Evolutionary conservation across 2,113 vertebrate genomes (phyloP).

Genomic region (Antechinus stuartii): DNA sequence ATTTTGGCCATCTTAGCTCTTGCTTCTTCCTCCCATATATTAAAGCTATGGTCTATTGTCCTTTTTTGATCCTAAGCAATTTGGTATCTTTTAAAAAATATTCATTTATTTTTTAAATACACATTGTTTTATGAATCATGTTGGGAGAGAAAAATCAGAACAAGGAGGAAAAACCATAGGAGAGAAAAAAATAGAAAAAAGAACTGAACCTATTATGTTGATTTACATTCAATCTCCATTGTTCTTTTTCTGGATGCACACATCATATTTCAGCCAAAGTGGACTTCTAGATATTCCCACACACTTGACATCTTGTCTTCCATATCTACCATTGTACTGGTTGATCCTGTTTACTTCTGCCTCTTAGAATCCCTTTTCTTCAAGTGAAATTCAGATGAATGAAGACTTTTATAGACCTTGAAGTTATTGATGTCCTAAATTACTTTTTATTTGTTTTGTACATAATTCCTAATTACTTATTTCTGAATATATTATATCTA

Average conservation of each 20-base stretch:
- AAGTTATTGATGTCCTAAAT: neutral
- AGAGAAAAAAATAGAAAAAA: no score
- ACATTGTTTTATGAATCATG: no score
- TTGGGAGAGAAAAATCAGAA: no score
- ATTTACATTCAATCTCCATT: no score
- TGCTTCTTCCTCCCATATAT: neutral
- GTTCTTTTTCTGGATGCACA: neutral
- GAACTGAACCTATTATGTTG: no score
- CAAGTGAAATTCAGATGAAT: neutral
- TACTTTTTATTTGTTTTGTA: neutral
- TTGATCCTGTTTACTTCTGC: neutral
- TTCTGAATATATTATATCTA: neutral
- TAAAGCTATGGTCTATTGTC: neutral
- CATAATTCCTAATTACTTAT: neutral
- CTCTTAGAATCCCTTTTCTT: neutral
- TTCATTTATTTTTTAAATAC: no score
- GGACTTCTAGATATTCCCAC: neutral
- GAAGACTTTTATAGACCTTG: neutral
- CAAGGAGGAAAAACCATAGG: no score
- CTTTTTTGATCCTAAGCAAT: neutral
- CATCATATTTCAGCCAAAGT: neutral
- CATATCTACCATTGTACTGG: neutral
- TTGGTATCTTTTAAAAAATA: no score
- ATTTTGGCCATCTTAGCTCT: neutral
- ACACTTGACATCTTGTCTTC: neutral